Percentiles rank a stretch among this genome's conserved stretches.
phyloP scores from a whole-genome alignment of 2,797 vertebrate genomes.

The Falco naumanni region DNA sequence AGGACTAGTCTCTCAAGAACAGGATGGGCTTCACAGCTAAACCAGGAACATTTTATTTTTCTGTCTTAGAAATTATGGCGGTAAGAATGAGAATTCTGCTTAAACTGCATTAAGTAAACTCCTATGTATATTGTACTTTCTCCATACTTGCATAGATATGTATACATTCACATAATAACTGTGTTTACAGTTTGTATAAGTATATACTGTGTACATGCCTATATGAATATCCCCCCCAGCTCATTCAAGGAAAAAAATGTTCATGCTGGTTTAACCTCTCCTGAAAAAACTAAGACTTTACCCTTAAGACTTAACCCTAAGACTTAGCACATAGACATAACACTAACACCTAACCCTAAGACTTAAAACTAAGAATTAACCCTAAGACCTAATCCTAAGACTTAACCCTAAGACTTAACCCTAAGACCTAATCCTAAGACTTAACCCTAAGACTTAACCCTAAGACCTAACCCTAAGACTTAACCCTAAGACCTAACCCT shows the following conservation, averaged over 20 bases:
- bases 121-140: neutral
- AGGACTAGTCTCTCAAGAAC: neutral
- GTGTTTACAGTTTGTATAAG: neutral
- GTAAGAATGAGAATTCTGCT: neutral
- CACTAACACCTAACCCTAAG: no score
- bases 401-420: no score
- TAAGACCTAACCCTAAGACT: no score
- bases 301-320: no score
- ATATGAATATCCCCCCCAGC: neutral
- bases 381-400: no score
- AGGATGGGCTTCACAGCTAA: neutral
- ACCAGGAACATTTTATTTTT: neutral
- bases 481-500: no score
- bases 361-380: no score
- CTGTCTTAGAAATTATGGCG: neutral
- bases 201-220: neutral
- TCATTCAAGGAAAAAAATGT: neutral
- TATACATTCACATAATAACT: neutral
- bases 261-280: neutral
- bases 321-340: no score
- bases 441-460: no score
- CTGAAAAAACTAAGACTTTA: no score
- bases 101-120: neutral
- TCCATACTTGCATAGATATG: neutral
- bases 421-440: no score